A percentile compares a stretch with the other conserved stretches of the same genome.
Evolutionary conservation across 2,113 vertebrate species (phyloP).

Genomic region (Nothoprocta perdicaria): DNA sequence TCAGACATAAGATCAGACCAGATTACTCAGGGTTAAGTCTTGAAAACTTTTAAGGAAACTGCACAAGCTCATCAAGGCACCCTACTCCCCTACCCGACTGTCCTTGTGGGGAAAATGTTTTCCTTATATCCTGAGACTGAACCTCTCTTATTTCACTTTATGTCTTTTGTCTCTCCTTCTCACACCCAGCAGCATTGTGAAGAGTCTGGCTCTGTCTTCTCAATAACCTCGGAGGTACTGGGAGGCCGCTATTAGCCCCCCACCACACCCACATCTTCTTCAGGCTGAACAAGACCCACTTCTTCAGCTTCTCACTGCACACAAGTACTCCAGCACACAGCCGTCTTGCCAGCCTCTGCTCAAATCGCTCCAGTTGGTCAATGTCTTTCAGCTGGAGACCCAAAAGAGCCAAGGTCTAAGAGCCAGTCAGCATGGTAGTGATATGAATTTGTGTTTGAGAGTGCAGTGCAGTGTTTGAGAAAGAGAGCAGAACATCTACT

Average conservation of each 20-base stretch:
- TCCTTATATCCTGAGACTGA: not conserved
- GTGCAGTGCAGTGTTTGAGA: not conserved
- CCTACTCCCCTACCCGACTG: not conserved
- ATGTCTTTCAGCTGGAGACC: not conserved
- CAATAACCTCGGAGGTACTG: not conserved
- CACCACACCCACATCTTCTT: not conserved
- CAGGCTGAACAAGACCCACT: not conserved
- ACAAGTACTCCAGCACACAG: not conserved
- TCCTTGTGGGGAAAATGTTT: not conserved
- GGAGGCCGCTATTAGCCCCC: not conserved
- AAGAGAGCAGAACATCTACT: not conserved
- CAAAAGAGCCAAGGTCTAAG: not conserved
- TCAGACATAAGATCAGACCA: not conserved
- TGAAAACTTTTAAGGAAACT: not conserved
- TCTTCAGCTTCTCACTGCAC: not conserved
- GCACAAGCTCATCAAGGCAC: not conserved
- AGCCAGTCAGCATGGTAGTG: not conserved
- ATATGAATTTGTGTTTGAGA: not conserved
- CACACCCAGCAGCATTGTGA: not conserved
- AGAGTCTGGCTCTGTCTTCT: not conserved
- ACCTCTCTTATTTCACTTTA: not conserved
- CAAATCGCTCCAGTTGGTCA: not conserved
- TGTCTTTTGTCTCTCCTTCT: not conserved
- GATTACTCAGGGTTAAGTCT: not conserved
- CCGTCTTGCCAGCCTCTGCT: not conserved